Evolutionary conservation across 2,888 invertebrate genomes (phyloP).

Genomic region (Anthophora plumipes): DNA sequence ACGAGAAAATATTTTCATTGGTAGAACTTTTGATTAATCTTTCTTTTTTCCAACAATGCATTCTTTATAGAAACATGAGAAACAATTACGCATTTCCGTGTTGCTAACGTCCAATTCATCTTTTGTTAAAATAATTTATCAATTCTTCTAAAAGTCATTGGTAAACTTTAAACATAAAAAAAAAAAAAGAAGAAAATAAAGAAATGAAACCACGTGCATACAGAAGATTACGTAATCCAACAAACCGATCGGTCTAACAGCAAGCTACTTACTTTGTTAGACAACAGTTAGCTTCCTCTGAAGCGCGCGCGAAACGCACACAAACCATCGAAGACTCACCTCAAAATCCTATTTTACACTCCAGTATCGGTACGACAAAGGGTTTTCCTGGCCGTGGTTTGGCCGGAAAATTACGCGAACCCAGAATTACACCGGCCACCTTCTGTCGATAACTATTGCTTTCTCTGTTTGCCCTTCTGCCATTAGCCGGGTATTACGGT

Average conservation of each 20-base stretch:
- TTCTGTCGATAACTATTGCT: slow-evolving; percentile 37
- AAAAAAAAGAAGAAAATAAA: neutral
- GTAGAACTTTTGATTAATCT: neutral
- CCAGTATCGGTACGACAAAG: slow-evolving; percentile 71
- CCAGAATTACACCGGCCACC: slow-evolving; percentile 56
- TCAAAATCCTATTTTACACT: slow-evolving; percentile 79
- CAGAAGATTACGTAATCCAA: neutral
- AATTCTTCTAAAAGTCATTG: neutral
- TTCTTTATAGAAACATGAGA: neutral
- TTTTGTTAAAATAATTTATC: too few species aligned
- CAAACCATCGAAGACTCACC: slow-evolving; percentile 30
- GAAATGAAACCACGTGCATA: neutral
- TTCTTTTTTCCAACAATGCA: too few species aligned
- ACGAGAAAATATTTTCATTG: neutral
- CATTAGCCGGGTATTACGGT: slow-evolving; percentile 74
- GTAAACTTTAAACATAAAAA: neutral
- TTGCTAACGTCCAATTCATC: too few species aligned
- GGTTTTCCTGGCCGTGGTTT: slow-evolving; percentile 34
- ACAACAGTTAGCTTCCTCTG: neutral
- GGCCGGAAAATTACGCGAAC: slow-evolving; percentile 70
- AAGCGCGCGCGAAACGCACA: slow-evolving; percentile 2
- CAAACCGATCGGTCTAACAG: neutral
- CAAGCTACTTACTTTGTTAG: neutral
- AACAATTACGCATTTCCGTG: neutral
- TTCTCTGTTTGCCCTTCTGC: slow-evolving; percentile 61